These are phyloP conservation scores for Rhynchomys soricoides DNA, from an alignment of 2,113 vertebrate species.

Conservation along the genomic window DNA sequence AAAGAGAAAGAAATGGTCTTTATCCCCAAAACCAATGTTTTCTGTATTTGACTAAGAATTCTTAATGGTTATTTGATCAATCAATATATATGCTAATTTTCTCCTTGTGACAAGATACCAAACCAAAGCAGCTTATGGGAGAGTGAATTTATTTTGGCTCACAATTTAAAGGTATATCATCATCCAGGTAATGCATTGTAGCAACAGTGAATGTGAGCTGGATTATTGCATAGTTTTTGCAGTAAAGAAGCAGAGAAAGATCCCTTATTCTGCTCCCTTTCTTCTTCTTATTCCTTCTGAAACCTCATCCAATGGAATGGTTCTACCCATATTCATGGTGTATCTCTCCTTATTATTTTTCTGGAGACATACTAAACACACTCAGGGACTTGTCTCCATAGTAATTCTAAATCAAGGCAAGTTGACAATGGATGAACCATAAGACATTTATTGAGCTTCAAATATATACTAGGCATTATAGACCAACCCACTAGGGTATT, in stretches of 20 bases:
- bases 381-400: not conserved
- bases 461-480: not conserved
- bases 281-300: not conserved
- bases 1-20: not conserved
- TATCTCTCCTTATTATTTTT: not conserved
- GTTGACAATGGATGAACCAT: not conserved
- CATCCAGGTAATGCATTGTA: not conserved
- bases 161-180: not conserved
- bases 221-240: too few species aligned
- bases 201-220: not conserved
- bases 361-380: not conserved
- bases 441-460: not conserved
- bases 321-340: not conserved
- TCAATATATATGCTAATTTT: not conserved
- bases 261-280: too few species aligned
- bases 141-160: not conserved
- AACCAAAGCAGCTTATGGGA: not conserved
- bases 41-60: slow-evolving; percentile 6
- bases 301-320: not conserved
- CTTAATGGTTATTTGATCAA: not conserved
- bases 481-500: not conserved
- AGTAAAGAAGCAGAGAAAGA: not conserved
- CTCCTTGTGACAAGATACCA: too few species aligned
- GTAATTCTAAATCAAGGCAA: not conserved
- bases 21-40: slow-evolving; percentile 1